These are phyloP conservation scores for Pseudonaja textilis DNA, from an alignment of 2,113 vertebrate species.

Conservation along the genomic window DNA sequence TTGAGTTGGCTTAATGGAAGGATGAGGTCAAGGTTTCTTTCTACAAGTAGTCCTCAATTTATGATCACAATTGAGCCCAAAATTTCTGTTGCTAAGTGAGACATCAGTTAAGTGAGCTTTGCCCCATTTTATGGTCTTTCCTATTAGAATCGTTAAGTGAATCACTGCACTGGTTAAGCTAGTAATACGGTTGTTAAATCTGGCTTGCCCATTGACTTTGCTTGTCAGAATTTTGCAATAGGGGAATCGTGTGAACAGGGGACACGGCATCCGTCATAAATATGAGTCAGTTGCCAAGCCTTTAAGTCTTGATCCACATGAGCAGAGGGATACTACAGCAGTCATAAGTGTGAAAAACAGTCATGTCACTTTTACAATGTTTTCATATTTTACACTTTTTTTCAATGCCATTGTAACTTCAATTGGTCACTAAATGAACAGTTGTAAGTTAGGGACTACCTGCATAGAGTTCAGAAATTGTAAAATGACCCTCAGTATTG, in stretches of 20 bases:
- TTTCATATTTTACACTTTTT: too few species aligned
- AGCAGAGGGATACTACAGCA: background rate
- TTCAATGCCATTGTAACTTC: background rate
- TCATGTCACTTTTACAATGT: background rate
- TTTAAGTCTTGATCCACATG: background rate
- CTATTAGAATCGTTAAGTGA: background rate
- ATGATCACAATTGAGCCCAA: background rate
- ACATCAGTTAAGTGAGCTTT: background rate
- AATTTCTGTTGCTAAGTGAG: background rate
- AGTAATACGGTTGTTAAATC: background rate
- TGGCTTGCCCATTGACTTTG: background rate
- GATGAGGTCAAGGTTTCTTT: background rate
- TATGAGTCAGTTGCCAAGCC: background rate
- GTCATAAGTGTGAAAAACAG: background rate
- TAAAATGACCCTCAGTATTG: background rate
- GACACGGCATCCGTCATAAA: background rate
- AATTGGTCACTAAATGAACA: background rate
- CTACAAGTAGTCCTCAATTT: background rate
- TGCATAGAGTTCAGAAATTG: background rate
- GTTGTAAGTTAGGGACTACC: background rate
- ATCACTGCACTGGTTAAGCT: background rate
- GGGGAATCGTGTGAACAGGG: background rate
- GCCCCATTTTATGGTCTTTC: background rate
- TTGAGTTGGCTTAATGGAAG: background rate
- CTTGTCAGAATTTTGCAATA: background rate